phyloP scores from a whole-genome alignment of 2,113 vertebrate genomes.

The Polypterus senegalus region DNA sequence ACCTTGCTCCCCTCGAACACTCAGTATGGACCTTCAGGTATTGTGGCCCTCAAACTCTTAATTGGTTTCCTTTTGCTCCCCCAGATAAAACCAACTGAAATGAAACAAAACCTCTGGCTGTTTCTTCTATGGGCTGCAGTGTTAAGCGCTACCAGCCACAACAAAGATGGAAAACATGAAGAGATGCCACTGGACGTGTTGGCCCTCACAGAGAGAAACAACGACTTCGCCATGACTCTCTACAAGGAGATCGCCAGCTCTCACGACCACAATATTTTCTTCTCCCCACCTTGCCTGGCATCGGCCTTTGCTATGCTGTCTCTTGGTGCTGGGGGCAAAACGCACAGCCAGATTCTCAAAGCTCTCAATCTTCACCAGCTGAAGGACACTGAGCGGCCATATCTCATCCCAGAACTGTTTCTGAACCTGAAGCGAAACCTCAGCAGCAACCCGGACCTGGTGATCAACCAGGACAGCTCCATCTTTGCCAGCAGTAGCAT shows the following conservation, averaged over 20 bases:
- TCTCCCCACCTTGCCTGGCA: conserved; percentile 72
- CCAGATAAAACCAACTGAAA: no score
- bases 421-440: conserved; percentile 53
- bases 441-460: conserved; percentile 45
- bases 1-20: no score
- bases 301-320: conserved; percentile 47
- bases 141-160: conserved; percentile 15
- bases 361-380: conserved; percentile 48
- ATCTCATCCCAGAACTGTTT: conserved; percentile 55
- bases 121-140: conserved; percentile 26
- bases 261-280: conserved; percentile 70
- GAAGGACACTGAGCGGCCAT: conserved; percentile 23
- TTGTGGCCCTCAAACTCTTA: no score
- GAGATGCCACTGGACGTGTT: no score
- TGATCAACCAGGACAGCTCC: conserved; percentile 48
- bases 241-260: conserved; percentile 66
- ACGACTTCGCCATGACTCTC: conserved; percentile 73
- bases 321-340: conserved; percentile 54
- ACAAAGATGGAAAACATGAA: no score
- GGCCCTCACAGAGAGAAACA: conserved; percentile 55
- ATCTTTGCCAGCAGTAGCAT: conserved; percentile 58
- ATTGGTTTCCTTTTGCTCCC: no score
- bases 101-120: no score
- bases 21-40: no score
- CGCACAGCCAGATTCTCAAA: conserved; percentile 48